Conservation (phyloP, 2,797 vertebrate species). For the Sebastes aleutianus region DNA sequence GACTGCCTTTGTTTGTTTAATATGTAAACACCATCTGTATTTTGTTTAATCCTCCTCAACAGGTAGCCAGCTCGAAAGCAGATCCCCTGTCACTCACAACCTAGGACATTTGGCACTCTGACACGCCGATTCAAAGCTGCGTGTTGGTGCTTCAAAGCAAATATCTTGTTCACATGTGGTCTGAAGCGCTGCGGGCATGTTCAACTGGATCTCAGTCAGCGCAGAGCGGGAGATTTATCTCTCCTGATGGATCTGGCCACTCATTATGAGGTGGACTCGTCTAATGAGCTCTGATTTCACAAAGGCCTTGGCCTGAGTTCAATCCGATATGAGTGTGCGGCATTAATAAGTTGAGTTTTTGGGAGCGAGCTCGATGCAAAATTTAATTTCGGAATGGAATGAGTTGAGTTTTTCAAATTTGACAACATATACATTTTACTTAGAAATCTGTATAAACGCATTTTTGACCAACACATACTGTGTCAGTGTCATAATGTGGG, state of each 20-base stretch:
- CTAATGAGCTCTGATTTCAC: slow-evolving; percentile 68
- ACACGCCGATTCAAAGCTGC: slow-evolving; percentile 51
- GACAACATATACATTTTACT: background rate
- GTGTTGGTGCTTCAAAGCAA: slow-evolving; percentile 76
- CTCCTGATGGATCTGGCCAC: slow-evolving; percentile 61
- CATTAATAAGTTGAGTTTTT: slow-evolving; percentile 31
- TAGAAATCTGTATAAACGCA: background rate
- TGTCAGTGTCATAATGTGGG: background rate
- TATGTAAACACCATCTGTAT: slow-evolving; percentile 75
- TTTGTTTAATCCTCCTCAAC: slow-evolving; percentile 77
- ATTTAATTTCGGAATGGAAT: background rate
- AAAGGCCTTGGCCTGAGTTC: slow-evolving; percentile 60
- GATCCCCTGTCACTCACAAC: slow-evolving; percentile 69
- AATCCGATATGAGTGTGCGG: slow-evolving; percentile 46
- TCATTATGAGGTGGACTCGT: slow-evolving; percentile 66
- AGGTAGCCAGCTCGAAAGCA: slow-evolving; percentile 71
- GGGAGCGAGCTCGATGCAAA: background rate
- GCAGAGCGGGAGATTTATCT: slow-evolving; percentile 57
- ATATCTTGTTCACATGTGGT: slow-evolving; percentile 68
- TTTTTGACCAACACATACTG: background rate
- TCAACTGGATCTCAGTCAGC: slow-evolving; percentile 65
- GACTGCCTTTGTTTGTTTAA: slow-evolving; percentile 48
- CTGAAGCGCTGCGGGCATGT: slow-evolving; percentile 59
- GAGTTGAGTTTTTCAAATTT: background rate
- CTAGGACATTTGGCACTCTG: slow-evolving; percentile 70